Base-by-base conservation (phyloP, 2,113 vertebrate species). In the Otus sunia region DNA sequence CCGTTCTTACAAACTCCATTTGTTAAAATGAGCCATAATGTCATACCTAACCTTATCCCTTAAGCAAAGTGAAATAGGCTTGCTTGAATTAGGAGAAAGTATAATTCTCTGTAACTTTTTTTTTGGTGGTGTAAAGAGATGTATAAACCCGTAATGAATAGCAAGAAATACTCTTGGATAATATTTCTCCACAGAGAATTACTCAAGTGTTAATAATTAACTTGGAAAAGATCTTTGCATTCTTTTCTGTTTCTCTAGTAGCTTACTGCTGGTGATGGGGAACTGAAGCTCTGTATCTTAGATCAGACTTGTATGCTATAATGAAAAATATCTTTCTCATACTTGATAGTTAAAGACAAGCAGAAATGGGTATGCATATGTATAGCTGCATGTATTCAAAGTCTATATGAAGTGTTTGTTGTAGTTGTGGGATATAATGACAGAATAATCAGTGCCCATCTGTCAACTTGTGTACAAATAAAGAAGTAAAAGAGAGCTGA, bases 401-500 rank as follows among this genome's bases (percentile, higher is more conserved):
- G 64, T 88, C 82, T 94, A 5, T 64, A 34, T 52, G 3, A n/a
- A 86, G 66, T 82, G 60, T 69, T 88, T 77, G 90, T 93, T 87
- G 78, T 78, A 75, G 66, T 72, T 95, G 84, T 64, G 60, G 69
- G 66, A 91, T 88, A 90, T 96, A 81, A 95, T 97, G 96, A 82
- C 67, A 84, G 85, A 67, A 90, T 67, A 89, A 90, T 78, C 67
- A 86, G 62, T 92, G 71, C 27, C 88, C 91, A 94, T 91, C 90
- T 95, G 67, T 68, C 95, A 95, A 9, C 23, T 76, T 83, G 81
- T 90, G 47, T 92, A 58, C 96, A 96, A 89, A 95, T 77, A 95
- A 82, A 86, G 67, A 78, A 82, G n/a, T 36, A 80, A 69, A 82
- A 75, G 53, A 74, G 77, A 94, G 52, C 60, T 90, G 81, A 74